phyloP scores from a whole-genome alignment of 2,888 invertebrate species.

The Tethea ocularis region DNA sequence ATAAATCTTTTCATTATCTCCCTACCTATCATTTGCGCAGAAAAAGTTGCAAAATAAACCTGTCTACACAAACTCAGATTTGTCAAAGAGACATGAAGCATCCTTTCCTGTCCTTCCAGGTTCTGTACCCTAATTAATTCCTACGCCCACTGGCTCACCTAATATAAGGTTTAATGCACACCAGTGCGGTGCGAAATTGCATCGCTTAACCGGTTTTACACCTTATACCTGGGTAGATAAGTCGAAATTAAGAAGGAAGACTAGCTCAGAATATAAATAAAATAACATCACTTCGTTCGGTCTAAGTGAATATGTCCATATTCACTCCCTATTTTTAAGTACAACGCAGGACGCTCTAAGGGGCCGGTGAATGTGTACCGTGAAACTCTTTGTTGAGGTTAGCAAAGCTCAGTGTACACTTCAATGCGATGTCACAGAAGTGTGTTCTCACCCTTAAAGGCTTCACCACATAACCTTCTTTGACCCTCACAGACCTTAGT shows the following conservation, averaged over 20 bases:
- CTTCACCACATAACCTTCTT: not conserved
- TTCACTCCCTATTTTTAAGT: too few relatives aligned
- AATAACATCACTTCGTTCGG: too few relatives aligned
- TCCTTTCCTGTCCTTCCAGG: not conserved
- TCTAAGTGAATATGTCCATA: too few relatives aligned
- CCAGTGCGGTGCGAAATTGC: too few relatives aligned
- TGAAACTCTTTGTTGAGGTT: too few relatives aligned
- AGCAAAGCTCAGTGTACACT: not conserved
- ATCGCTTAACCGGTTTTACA: too few relatives aligned
- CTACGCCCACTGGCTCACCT: not conserved
- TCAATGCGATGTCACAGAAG: not conserved
- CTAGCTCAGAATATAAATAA: too few relatives aligned
- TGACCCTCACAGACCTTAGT: not conserved
- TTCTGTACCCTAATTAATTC: conserved; percentile 2
- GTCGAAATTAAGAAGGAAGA: too few relatives aligned
- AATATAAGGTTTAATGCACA: not conserved
- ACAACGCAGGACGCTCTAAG: too few relatives aligned
- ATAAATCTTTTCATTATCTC: too few relatives aligned
- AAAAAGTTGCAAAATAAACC: not conserved
- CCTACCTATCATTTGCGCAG: not conserved
- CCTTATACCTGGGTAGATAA: too few relatives aligned
- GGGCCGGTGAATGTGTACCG: too few relatives aligned
- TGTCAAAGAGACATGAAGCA: not conserved
- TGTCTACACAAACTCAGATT: not conserved
- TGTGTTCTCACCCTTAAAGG: not conserved